Percentiles rank a stretch among this genome's conserved stretches.
Evolutionary conservation across 1,140 invertebrate species (phyloP).

Genomic region (Lamellibrachia luymesi): DNA sequence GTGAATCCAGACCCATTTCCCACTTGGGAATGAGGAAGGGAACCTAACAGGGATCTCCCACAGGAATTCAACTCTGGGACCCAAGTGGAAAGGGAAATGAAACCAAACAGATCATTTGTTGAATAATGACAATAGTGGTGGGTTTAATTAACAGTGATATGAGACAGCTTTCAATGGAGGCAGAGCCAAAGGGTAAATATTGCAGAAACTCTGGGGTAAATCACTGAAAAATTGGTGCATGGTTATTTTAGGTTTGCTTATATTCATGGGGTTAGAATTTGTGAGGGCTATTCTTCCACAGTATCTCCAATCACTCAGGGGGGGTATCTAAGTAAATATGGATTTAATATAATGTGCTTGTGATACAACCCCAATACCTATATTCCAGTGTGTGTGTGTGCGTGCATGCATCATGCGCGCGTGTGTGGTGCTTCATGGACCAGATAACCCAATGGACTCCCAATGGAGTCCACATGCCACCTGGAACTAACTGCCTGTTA

Average conservation of each 20-base stretch:
- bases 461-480: too few relatives aligned
- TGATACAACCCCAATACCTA: not conserved
- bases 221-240: too few relatives aligned
- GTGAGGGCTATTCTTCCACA: too few relatives aligned
- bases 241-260: too few relatives aligned
- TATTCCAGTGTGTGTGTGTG: not conserved
- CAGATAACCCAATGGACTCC: too few relatives aligned
- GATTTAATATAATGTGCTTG: not conserved
- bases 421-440: not conserved
- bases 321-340: too few relatives aligned
- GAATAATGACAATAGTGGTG: not conserved
- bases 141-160: not conserved
- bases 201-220: not conserved
- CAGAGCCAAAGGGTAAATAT: not conserved
- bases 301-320: too few relatives aligned
- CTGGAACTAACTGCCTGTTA: too few relatives aligned
- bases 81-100: not conserved
- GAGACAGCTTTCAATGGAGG: not conserved
- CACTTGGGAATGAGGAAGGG: not conserved
- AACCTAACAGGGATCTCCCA: not conserved
- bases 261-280: too few relatives aligned
- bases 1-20: not conserved
- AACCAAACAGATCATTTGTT: not conserved
- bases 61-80: not conserved
- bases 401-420: not conserved